Conservation (phyloP, 2,113 vertebrate genomes). For the Tyto alba region DNA sequence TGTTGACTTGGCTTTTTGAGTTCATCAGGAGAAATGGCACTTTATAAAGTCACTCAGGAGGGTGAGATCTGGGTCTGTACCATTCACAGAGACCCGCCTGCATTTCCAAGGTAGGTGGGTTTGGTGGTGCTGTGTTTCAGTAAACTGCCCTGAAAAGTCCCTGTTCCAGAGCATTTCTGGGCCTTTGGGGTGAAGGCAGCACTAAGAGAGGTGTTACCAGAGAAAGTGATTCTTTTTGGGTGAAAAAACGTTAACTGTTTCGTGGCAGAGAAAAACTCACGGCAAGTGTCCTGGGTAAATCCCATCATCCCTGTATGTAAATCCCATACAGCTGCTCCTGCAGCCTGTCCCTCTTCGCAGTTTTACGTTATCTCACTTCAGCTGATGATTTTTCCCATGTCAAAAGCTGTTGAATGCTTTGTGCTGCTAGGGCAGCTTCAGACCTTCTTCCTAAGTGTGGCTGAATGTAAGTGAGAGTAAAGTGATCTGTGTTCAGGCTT, state of each 20-base stretch:
- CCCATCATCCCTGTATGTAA: neutral
- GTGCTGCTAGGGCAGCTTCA: neutral
- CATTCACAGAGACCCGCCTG: neutral
- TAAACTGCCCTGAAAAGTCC: neutral
- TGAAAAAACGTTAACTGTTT: neutral
- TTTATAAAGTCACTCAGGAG: fast-evolving
- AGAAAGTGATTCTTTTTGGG: neutral
- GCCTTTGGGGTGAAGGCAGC: neutral
- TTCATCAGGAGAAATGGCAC: neutral
- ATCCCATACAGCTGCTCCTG: neutral
- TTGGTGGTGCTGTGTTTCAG: neutral
- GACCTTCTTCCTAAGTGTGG: neutral
- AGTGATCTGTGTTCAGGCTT: neutral
- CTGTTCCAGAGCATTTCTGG: neutral
- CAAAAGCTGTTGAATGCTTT: neutral
- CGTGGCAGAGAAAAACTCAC: neutral
- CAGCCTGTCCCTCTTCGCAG: neutral
- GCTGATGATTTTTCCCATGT: neutral
- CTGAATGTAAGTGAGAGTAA: neutral
- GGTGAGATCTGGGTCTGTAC: fast-evolving
- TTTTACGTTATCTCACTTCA: neutral
- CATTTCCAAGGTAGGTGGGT: neutral
- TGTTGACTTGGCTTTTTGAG: neutral
- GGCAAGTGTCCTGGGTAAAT: neutral
- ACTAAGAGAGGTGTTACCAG: neutral